Percentiles rank a stretch among this genome's conserved stretches.
These are phyloP conservation scores for Drosophila melanica DNA, from an alignment of 1,140 invertebrate genomes.

Conservation along the genomic window DNA sequence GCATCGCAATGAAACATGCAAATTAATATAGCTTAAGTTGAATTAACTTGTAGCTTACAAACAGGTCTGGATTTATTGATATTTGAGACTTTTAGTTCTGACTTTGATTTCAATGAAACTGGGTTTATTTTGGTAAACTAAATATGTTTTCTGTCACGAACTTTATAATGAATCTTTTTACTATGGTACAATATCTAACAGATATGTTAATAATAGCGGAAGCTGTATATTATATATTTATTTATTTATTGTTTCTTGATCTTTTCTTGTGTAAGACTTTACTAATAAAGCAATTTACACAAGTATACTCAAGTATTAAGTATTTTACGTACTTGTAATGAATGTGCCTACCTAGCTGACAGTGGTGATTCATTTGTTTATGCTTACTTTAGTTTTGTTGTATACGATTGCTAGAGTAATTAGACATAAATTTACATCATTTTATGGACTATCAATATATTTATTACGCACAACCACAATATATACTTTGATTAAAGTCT, in stretches of 20 bases:
- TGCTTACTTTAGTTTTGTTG: neutral
- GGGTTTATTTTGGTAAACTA: neutral
- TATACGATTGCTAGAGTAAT: slow-evolving; percentile 26
- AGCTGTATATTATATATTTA: slow-evolving; percentile 25
- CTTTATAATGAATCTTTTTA: slow-evolving; percentile 5
- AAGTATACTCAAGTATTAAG: neutral
- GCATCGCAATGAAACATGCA: neutral
- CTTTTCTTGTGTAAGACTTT: neutral
- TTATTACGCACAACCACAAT: slow-evolving; percentile 59
- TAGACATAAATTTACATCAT: slow-evolving; percentile 47
- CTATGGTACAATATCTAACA: slow-evolving; percentile 23
- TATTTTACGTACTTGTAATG: neutral
- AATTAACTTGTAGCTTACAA: neutral
- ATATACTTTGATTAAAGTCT: slow-evolving; percentile 1
- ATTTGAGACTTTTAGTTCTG: neutral
- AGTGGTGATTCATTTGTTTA: slow-evolving; percentile 3
- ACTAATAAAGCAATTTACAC: neutral
- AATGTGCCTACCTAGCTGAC: slow-evolving; percentile 17
- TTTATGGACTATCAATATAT: slow-evolving; percentile 39
- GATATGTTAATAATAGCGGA: slow-evolving; percentile 34
- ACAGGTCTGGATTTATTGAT: neutral
- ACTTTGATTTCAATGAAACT: neutral
- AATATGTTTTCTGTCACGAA: neutral
- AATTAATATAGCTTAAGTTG: slow-evolving; percentile 1
- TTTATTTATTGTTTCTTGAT: slow-evolving; percentile 5